These are phyloP conservation scores for Erebia aethiops DNA, from an alignment of 2,888 invertebrate genomes.

Conservation along the genomic window DNA sequence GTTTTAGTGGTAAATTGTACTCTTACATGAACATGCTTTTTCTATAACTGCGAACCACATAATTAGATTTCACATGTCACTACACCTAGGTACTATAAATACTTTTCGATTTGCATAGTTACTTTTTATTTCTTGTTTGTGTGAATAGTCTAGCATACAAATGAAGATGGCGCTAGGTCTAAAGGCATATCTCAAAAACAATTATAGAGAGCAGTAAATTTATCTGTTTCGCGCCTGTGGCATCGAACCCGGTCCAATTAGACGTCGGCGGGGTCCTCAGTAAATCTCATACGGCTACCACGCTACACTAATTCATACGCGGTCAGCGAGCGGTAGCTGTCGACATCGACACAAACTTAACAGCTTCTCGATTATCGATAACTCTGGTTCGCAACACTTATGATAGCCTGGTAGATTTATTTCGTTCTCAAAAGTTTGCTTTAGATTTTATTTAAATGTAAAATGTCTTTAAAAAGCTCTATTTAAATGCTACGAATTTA, in stretches of 20 bases:
- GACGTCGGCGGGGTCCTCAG: conserved; percentile 68
- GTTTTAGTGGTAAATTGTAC: conserved; percentile 29
- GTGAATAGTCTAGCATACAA: conserved; percentile 19
- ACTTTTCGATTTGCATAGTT: conserved; percentile 13
- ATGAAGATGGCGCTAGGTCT: conserved; percentile 34
- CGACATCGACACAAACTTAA: conserved; percentile 68
- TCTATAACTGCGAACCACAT: conserved; percentile 30
- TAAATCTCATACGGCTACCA: conserved; percentile 79
- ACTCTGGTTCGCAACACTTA: conserved; percentile 52
- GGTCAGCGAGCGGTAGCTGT: conserved; percentile 67
- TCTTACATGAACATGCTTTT: conserved; percentile 46
- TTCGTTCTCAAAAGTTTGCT: background rate
- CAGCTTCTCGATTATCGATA: conserved; percentile 70
- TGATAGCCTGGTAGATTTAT: background rate
- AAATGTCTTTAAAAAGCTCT: too few relatives aligned
- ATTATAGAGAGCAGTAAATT: conserved; percentile 79
- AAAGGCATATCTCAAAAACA: conserved; percentile 59
- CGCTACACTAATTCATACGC: conserved; percentile 81
- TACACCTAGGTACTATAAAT: conserved; percentile 11
- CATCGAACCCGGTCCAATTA: conserved; percentile 78
- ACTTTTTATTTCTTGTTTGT: conserved; percentile 11
- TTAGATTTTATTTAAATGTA: background rate
- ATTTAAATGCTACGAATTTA: too few relatives aligned
- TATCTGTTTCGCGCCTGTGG: conserved; percentile 75
- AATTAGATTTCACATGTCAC: conserved; percentile 19